phyloP scores from a whole-genome alignment of 2,797 vertebrate genomes.

The Peromyscus melanophrys region DNA sequence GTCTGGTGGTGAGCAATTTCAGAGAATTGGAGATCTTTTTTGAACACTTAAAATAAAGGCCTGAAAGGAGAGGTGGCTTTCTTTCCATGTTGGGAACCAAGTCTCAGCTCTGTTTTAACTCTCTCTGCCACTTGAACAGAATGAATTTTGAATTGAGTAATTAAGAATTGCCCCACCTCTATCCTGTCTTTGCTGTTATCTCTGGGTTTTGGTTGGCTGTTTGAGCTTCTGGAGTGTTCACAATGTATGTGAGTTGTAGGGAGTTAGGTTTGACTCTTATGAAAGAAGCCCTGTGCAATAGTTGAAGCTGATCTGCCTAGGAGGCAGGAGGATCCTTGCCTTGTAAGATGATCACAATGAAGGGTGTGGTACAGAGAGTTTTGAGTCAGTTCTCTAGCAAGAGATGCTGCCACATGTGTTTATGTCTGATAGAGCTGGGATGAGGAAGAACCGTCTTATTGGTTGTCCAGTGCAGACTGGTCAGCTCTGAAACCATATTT shows the following conservation, averaged over 20 bases:
- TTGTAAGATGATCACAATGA: not conserved
- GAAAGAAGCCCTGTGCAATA: not conserved
- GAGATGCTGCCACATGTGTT: not conserved
- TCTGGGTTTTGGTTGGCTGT: not conserved
- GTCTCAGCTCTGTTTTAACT: not conserved
- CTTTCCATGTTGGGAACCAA: not conserved
- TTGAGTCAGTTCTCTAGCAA: not conserved
- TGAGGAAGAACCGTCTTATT: not conserved
- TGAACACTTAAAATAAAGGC: slow-evolving; percentile 10
- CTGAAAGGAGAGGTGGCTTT: not conserved
- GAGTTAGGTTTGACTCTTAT: not conserved
- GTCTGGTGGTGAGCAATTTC: slow-evolving; percentile 19
- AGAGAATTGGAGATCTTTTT: slow-evolving; percentile 16
- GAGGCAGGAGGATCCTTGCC: not conserved
- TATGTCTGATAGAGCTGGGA: not conserved
- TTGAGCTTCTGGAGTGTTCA: not conserved
- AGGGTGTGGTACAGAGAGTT: not conserved
- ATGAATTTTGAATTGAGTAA: not conserved
- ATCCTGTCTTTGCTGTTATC: not conserved
- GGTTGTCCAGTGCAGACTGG: not conserved
- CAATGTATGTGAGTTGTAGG: not conserved
- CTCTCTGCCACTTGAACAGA: not conserved
- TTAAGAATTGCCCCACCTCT: not conserved
- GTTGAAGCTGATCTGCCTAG: not conserved
- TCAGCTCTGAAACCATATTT: not conserved